A percentile compares a stretch with the other conserved stretches of the same genome.
These are phyloP conservation scores for Sarcophaga peregrina DNA, from an alignment of 1,140 invertebrate genomes.

Conservation along the genomic window DNA sequence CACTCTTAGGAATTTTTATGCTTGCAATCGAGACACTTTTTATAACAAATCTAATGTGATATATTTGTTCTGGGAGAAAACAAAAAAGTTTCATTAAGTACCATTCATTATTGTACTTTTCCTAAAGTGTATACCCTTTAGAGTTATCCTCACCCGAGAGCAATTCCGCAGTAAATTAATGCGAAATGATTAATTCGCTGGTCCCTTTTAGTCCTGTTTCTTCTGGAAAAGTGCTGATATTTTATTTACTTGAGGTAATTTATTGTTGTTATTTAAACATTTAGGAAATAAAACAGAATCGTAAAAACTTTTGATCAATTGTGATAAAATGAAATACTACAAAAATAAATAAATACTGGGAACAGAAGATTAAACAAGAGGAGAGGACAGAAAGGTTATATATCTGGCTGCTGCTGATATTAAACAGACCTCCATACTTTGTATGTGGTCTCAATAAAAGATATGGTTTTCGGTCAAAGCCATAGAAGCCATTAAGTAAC, in stretches of 20 bases:
- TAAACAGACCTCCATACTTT: neutral
- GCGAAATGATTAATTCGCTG: too few relatives aligned
- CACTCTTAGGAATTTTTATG: too few relatives aligned
- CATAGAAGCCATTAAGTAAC: neutral
- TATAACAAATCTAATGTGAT: too few relatives aligned
- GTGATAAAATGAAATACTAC: slow-evolving; percentile 27
- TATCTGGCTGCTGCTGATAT: neutral
- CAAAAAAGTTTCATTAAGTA: too few relatives aligned
- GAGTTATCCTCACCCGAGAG: too few relatives aligned
- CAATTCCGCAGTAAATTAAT: too few relatives aligned
- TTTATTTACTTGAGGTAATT: slow-evolving; percentile 25
- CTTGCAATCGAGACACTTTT: too few relatives aligned
- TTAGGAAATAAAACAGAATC: neutral
- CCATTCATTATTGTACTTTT: too few relatives aligned
- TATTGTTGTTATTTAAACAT: slow-evolving; percentile 15
- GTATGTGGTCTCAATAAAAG: neutral
- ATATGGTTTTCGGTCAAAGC: too few relatives aligned
- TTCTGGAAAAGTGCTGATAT: neutral
- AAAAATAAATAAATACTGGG: slow-evolving; percentile 1
- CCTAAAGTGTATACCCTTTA: too few relatives aligned
- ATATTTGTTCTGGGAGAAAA: too few relatives aligned
- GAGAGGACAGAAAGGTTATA: neutral
- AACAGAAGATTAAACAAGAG: neutral
- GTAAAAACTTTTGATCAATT: slow-evolving; percentile 14
- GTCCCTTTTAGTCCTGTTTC: too few relatives aligned